A percentile compares a stretch with the other conserved stretches of the same genome.
Evolutionary conservation across 2,888 invertebrate species (phyloP).

Genomic region (Hirtodrosophila trivittata): DNA sequence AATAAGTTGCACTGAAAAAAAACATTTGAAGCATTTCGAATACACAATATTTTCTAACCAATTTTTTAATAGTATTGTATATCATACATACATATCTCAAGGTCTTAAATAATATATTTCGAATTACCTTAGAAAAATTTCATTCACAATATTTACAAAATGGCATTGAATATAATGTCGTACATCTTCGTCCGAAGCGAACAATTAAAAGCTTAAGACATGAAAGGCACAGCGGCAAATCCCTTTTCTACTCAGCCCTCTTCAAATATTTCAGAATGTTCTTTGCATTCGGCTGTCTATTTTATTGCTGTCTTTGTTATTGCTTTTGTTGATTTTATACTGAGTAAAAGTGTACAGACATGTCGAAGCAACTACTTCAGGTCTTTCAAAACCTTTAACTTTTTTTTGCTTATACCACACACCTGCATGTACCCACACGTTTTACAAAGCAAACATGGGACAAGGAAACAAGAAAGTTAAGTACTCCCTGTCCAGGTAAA

Average conservation of each 20-base stretch:
- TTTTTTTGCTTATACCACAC: constrained; percentile 21
- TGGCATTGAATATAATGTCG: constrained; percentile 36
- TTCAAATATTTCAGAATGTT: constrained; percentile 7
- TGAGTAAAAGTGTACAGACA: constrained; percentile 31
- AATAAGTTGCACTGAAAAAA: too few relatives aligned
- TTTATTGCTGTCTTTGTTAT: constrained; percentile 10
- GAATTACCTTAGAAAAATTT: too few relatives aligned
- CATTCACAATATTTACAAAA: constrained; percentile 37
- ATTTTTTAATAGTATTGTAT: too few relatives aligned
- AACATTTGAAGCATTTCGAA: too few relatives aligned
- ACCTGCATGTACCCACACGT: constrained; percentile 2
- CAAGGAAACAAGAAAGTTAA: constrained; percentile 24
- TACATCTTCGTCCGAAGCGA: constrained; percentile 3
- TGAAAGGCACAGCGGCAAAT: constrained; percentile 41
- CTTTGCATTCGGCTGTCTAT: constrained; percentile 6
- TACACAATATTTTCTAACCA: too few relatives aligned
- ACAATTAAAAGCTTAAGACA: constrained; percentile 55
- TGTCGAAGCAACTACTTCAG: constrained; percentile 43
- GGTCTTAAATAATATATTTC: too few relatives aligned
- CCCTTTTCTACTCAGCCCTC: constrained; percentile 14
- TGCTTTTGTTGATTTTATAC: constrained; percentile 19
- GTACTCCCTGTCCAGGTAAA: constrained; percentile 45
- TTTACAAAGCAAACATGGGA: constrained; percentile 67
- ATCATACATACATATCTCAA: too few relatives aligned
- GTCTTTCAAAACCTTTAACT: constrained; percentile 31